Base-by-base conservation (phyloP, 2,797 vertebrate genomes). In the Hirundo rustica region DNA sequence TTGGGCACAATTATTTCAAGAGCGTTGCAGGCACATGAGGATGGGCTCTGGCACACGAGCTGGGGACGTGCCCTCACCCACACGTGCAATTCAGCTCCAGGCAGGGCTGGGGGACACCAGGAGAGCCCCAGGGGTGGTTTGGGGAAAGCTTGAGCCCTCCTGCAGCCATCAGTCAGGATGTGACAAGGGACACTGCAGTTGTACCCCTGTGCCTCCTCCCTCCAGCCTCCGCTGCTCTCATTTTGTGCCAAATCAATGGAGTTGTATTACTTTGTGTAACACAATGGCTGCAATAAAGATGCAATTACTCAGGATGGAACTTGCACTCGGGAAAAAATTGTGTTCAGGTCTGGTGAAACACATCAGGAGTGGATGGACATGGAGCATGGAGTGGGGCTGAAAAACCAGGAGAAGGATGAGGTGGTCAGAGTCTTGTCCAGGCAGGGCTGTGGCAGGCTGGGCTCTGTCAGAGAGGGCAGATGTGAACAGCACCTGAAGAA, bases 161-260 rank as follows among this genome's bases (percentile, higher is more conserved):
- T 25, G 44, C 1, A 5, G 57, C 64, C 75, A 85, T 61, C 1
- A 1, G 3, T 40, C 60, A 65, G 68, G 58, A 40, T 22, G 61
- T 3, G 6, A 7, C 42, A 2, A 0, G 0, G 71, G 72, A 32
- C 5, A 7, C 3, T 44, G 44, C 40, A 15, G 36, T 9, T n/a
- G 25, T 26, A 18, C 65, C 70, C 78, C 18, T 0, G 26, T 2
- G 2, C 32, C 29, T 48, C 84, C 47, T 64, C 74, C 22, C 22
- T 47, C 51, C 86, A 40, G 74, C 47, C 58, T 68, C 53, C 1
- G 0, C 53, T 9, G 42, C 75, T 66, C 80, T 57, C 77, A 2
- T 66, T 70, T 42, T 15, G 34, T 60, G 74, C 64, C 64, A 8
- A 45, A 57, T 71, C 90, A 85, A 64, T 40, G 45, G 53, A 61